These are phyloP conservation scores for Macroglossus sobrinus DNA, from an alignment of 2,113 vertebrate genomes.

Conservation along the genomic window DNA sequence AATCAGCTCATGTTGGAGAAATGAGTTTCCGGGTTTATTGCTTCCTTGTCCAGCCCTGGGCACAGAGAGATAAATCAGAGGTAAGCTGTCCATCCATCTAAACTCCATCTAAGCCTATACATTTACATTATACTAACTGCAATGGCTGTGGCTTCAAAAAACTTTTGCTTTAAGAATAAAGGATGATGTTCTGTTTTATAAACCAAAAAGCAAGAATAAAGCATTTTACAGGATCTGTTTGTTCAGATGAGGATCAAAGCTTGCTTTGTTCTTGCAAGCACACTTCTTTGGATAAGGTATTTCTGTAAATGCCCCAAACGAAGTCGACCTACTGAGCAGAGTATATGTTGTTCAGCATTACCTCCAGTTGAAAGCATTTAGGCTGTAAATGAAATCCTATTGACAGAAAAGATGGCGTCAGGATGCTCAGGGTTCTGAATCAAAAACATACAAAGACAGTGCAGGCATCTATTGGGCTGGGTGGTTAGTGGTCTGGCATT, in stretches of 20 bases:
- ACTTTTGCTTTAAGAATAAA: neutral
- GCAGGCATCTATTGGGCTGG: neutral
- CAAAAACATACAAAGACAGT: neutral
- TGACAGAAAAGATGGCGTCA: neutral
- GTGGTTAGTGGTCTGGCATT: neutral
- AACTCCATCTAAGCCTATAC: neutral
- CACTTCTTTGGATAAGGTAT: neutral
- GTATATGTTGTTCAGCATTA: neutral
- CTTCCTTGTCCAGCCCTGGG: neutral
- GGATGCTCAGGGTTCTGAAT: neutral
- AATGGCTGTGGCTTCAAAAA: neutral
- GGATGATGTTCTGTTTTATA: neutral
- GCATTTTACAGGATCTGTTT: neutral
- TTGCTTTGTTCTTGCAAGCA: slow-evolving; percentile 3
- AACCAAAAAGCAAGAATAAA: neutral
- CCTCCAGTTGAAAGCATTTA: neutral
- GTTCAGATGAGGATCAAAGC: neutral
- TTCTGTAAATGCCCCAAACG: neutral
- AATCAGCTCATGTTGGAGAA: neutral
- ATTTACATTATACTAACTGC: neutral
- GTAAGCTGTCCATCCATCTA: neutral
- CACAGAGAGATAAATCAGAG: neutral
- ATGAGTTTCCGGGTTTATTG: neutral
- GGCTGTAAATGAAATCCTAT: neutral
- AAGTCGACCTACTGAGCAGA: neutral